Evolutionary conservation across 1,140 invertebrate species (phyloP), one percentile per base, ranked within the genome.

Genomic region (Eciton burchellii): DNA sequence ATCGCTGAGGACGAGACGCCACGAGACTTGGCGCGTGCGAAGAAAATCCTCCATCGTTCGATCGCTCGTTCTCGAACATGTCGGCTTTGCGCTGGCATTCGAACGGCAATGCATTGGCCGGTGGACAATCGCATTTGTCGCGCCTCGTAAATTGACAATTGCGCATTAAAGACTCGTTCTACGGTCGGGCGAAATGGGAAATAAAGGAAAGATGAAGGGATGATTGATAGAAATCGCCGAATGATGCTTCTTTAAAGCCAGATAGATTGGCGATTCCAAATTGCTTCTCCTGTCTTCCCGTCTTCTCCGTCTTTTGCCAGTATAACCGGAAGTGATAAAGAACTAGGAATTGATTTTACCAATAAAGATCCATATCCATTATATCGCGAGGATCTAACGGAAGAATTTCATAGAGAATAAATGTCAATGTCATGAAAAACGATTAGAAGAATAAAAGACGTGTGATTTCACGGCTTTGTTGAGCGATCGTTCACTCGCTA

Each of bases 11-110:
- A 84, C 26, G 29, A n/a, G n/a, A n/a, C n/a, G n/a, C 56, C 62
- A 60, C 84, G 82, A 88, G 89, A 90, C 88, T 89, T 90, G 83
- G 82, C 82, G 43, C 57, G 41, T 57, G 24, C 47, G 14, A n/a
- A 45, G 70, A 88, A 88, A 87, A 87, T 88, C 81, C 54, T 65
- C 73, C 56, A 82, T 86, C 81, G 86, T 86, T 81, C 74, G 24
- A 71, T 73, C 81, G 86, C 84, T 81, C 74, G 24, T 65, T 73
- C 19, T 45, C 52, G 24, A 26, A 24, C 71, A 45, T 54, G 43
- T 52, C n/a, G 16, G 72, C 29, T 74, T 70, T 74, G 49, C 24
- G 49, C 47, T 43, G 47, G 9, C n/a, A 70, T 62, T 68, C 52
- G 21, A 70, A 6, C 6, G n/a, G n/a, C 62, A 16, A 54, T 43